Evolutionary conservation across 2,797 vertebrate species (phyloP).

Genomic region (Helostoma temminkii): DNA sequence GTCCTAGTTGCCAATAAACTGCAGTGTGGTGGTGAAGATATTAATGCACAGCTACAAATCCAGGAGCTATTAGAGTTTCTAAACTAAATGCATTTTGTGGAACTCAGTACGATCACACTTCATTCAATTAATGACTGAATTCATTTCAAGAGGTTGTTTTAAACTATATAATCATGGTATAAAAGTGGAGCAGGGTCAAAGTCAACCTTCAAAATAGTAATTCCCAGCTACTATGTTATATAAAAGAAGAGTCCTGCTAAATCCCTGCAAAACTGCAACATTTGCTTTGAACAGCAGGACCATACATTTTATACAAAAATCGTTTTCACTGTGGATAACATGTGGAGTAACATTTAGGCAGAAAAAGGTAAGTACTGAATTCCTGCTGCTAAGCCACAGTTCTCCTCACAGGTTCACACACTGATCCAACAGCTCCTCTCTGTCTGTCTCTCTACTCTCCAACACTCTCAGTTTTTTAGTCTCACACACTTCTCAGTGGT

Average conservation of each 20-base stretch:
- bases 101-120: not conserved
- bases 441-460: not conserved
- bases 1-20: slow-evolving; percentile 36
- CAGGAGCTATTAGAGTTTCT: not conserved
- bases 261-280: too few species aligned
- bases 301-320: too few species aligned
- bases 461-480: not conserved
- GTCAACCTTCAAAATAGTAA: not conserved
- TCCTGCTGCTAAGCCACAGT: not conserved
- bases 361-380: too few species aligned
- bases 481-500: slow-evolving; percentile 1
- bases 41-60: not conserved
- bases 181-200: not conserved
- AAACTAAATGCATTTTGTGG: not conserved
- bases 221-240: not conserved
- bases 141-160: too few species aligned
- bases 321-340: not conserved
- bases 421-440: not conserved
- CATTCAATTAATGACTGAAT: not conserved
- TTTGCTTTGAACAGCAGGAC: slow-evolving; percentile 12
- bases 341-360: slow-evolving; percentile 7
- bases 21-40: not conserved
- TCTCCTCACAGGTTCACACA: not conserved
- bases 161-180: too few species aligned
- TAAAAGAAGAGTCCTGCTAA: not conserved